Conservation (phyloP, 2,888 invertebrate genomes). For the Orchestes rusci region DNA sequence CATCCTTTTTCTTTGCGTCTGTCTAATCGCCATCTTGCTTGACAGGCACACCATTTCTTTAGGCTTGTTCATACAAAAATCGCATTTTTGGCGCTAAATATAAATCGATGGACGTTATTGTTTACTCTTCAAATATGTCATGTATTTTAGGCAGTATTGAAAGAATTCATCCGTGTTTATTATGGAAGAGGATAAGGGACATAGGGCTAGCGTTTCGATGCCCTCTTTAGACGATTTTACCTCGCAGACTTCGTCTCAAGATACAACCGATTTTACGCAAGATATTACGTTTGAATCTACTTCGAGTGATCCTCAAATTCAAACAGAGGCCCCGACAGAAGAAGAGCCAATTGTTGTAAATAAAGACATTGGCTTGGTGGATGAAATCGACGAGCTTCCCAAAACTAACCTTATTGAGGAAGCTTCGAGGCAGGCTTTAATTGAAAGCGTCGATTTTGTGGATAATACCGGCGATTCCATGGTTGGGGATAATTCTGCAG, state of each 20-base stretch:
- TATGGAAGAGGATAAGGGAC: conserved; percentile 18
- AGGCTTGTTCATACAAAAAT: conserved; percentile 26
- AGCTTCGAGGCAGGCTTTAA: conserved; percentile 4
- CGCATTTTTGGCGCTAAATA: conserved; percentile 31
- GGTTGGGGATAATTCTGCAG: neutral
- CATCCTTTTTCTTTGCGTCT: conserved; percentile 30
- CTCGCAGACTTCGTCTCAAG: conserved; percentile 1
- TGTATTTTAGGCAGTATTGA: conserved; percentile 14
- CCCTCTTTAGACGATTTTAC: conserved; percentile 24
- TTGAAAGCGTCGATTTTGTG: neutral
- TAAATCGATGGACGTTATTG: conserved; percentile 18
- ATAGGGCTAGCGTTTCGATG: conserved; percentile 23
- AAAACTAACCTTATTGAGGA: neutral
- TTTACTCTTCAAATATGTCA: conserved; percentile 3
- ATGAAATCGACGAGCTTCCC: conserved; percentile 3
- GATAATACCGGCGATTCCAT: neutral
- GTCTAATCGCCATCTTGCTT: conserved; percentile 34
- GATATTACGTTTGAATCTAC: no score
- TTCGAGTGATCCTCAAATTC: no score
- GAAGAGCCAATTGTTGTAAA: no score
- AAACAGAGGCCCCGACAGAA: no score
- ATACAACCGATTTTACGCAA: no score
- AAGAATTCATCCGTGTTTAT: conserved; percentile 3
- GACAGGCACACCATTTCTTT: conserved; percentile 18
- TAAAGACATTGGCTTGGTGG: no score